Base-by-base conservation (phyloP, 2,797 vertebrate genomes). In the Spea hammondii region DNA sequence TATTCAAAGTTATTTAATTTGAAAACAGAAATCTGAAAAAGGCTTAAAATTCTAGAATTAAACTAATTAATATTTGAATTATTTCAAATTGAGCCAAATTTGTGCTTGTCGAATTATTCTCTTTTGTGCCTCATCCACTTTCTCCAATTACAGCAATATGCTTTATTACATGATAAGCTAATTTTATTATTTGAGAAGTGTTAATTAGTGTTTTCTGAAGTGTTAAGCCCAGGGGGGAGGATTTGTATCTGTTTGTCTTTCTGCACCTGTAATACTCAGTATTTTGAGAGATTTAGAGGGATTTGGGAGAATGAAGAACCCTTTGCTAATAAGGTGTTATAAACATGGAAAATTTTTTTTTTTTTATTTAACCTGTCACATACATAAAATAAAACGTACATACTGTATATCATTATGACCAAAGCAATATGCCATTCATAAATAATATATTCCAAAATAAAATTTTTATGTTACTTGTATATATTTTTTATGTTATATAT, bases 131-230 rank as follows among this genome's bases (percentile, higher is more conserved):
- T 49, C 68, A 47, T 51, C 5, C 17, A 68, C 49, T 54, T 82
- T 77, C 65, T 72, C 55, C 49, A 53, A 72, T 77, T 72, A 53
- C 69, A 64, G 65, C 11, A 47, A 60, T 32, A 66, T 78, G 62
- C 64, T 64, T 77, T 82, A 82, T 82, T 76, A 77, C 49, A 62
- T 46, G 74, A 76, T 73, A 64, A 82, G 79, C 79, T 82, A 77
- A 78, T 82, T 82, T 78, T 82, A 82, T 82, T 77, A 82, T 82
- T 77, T 45, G 65, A n/a, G 70, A 78, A 77, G 80, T 82, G 71
- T 65, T 82, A 82, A 82, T 82, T 78, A 48, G 14, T 77, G 80
- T 67, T 77, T 82, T 82, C 55, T 78, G 62, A 74, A 74, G 70
- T 74, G 75, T 32, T 74, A 82, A 74, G 17, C 79, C 79, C 79